Percentiles rank a stretch among this genome's conserved stretches.
Evolutionary conservation across 2,797 vertebrate species (phyloP).

Genomic region (Syngnathus acus): DNA sequence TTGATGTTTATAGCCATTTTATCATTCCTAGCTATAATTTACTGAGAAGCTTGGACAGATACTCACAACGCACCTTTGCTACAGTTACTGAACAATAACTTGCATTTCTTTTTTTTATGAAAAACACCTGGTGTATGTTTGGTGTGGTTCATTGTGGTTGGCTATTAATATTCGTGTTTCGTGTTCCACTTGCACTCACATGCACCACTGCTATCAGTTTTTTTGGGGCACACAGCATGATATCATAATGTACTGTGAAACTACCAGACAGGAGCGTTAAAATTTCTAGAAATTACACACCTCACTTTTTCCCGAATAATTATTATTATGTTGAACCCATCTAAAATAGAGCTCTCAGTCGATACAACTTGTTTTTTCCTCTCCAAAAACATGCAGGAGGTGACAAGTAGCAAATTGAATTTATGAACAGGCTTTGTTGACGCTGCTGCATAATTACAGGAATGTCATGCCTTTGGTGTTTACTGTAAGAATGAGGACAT

Average conservation of each 20-base stretch:
- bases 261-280: not conserved
- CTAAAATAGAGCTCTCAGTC: slow-evolving; percentile 58
- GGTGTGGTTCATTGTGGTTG: not conserved
- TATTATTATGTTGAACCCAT: slow-evolving; percentile 49
- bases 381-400: slow-evolving; percentile 43
- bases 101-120: not conserved
- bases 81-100: not conserved
- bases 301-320: slow-evolving; percentile 33
- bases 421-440: slow-evolving; percentile 65
- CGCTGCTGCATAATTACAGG: slow-evolving; percentile 63
- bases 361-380: slow-evolving; percentile 20
- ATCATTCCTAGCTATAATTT: not conserved
- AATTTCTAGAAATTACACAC: slow-evolving; percentile 32
- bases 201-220: not conserved
- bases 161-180: not conserved
- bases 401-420: slow-evolving; percentile 71
- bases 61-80: not conserved
- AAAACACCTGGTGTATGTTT: too few relatives aligned
- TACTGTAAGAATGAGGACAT: slow-evolving; percentile 21
- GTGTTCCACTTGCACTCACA: not conserved
- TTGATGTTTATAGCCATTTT: not conserved
- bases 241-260: not conserved
- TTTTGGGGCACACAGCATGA: not conserved
- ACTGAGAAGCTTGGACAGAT: not conserved
- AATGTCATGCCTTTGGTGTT: slow-evolving; percentile 52